Evolutionary conservation across 2,113 vertebrate species (phyloP), one percentile per base, ranked within the genome.

Genomic region (Heterotilapia buettikoferi): DNA sequence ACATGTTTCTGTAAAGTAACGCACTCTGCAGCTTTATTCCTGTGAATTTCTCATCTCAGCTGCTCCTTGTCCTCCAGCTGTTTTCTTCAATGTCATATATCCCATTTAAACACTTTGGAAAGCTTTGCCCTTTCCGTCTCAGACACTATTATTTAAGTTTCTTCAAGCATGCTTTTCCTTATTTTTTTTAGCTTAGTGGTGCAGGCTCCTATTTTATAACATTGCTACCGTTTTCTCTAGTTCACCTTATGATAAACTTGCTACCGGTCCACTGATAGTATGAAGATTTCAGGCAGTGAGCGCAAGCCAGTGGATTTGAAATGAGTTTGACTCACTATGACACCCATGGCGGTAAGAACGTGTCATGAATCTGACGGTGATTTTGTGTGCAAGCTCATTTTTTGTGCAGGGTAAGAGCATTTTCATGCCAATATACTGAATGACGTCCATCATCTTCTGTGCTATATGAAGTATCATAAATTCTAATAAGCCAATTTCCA

Each of bases 311-410:
- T 29, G 24, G 40, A 6, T 45, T 29, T 73, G 21, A 21, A 45
- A 73, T 47, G 40, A 47, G 71, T 47, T 47, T 76, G 43, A 76
- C 43, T 76, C 24, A 47, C 71, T 76, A 47, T 11, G 40, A 45
- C 6, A 11, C 14, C 13, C 68, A 29, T 4, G 7, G 71, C 6
- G 4, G 24, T 47, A 47, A 47, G 71, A 76, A 47, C 9, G 43
- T 47, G 40, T 47, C 1, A 5, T 47, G 68, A 76, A 47, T 76
- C 68, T 18, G 68, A 47, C 0, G 0, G 14, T 47, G 40, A 76
- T 47, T 26, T 76, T 76, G 40, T 47, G 43, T 47, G 24, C 4
- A 47, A 47, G 43, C 24, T 47, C 21, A 18, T 47, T 47, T 47
- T 76, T 47, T 76, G 40, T 26, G 9, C 14, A 29, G 68, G 68